Evolutionary conservation across 2,113 vertebrate species (phyloP).

Genomic region (Dasyurus viverrinus): DNA sequence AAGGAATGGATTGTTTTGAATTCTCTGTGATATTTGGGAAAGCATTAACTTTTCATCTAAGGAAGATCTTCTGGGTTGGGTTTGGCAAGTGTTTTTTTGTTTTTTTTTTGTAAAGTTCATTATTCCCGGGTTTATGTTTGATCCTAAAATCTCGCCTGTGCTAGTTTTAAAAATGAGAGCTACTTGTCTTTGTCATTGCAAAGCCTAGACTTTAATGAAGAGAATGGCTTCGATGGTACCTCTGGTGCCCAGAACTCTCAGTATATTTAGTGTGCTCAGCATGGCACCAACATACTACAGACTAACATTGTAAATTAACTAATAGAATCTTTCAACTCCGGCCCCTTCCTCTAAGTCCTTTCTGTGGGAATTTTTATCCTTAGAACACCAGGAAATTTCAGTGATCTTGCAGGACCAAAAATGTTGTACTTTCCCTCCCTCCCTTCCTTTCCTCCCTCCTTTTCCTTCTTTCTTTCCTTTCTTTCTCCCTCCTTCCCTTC

Average conservation of each 20-base stretch:
- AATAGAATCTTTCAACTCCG: constrained; percentile 79
- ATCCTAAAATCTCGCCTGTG: constrained; percentile 74
- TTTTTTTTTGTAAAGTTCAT: constrained; percentile 71
- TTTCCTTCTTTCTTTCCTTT: too few relatives aligned
- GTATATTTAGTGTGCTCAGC: constrained; percentile 93
- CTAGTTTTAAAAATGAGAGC: constrained; percentile 81
- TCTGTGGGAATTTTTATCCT: constrained; percentile 68
- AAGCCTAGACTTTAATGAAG: constrained; percentile 87
- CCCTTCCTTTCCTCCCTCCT: too few relatives aligned
- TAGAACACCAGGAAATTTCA: constrained; percentile 61
- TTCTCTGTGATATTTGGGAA: constrained; percentile 58
- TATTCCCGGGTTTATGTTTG: constrained; percentile 78
- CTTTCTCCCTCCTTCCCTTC: too few relatives aligned
- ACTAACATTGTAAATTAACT: constrained; percentile 87
- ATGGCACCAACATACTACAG: constrained; percentile 88
- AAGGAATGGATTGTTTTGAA: constrained; percentile 70
- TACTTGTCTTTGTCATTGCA: constrained; percentile 82
- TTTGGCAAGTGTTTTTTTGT: constrained; percentile 31
- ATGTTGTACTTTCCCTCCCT: neutral
- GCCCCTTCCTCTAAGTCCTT: constrained; percentile 25
- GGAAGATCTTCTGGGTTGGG: constrained; percentile 56
- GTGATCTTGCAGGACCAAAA: constrained; percentile 46
- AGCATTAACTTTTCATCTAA: constrained; percentile 68
- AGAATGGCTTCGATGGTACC: constrained; percentile 83
- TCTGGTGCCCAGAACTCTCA: constrained; percentile 86